Evolutionary conservation across 2,888 invertebrate genomes (phyloP).

Genomic region (Apodemia zela): DNA sequence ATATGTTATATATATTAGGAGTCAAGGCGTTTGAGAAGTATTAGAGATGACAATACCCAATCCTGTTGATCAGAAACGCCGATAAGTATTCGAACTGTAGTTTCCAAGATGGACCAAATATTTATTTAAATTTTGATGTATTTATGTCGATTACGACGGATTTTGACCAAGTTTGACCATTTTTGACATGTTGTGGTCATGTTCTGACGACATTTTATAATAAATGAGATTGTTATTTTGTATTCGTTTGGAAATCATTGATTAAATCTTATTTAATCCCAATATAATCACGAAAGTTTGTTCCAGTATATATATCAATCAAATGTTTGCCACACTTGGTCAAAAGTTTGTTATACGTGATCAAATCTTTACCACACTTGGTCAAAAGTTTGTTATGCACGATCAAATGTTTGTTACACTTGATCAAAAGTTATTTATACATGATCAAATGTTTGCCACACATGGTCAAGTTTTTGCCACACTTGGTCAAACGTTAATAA

Average conservation of each 20-base stretch:
- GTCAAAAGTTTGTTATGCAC: background rate
- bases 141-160: slow-evolving; percentile 13
- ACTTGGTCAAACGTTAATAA: slow-evolving; percentile 8
- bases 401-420: background rate
- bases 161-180: slow-evolving; percentile 16
- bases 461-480: background rate
- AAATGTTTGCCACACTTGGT: too few relatives aligned
- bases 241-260: background rate
- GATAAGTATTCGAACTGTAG: background rate
- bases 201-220: background rate
- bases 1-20: slow-evolving; percentile 11
- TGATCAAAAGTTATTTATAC: too few relatives aligned
- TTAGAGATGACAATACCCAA: slow-evolving; percentile 18
- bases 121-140: slow-evolving; percentile 17
- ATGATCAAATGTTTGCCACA: background rate
- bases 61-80: slow-evolving; percentile 4
- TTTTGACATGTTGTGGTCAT: background rate
- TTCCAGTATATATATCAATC: background rate
- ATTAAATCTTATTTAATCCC: background rate
- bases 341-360: background rate
- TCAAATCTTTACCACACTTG: background rate
- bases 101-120: slow-evolving; percentile 16
- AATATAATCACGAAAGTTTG: background rate
- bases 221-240: background rate
- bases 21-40: slow-evolving; percentile 11